Evolutionary conservation across 2,888 invertebrate species (phyloP), one percentile per base, ranked within the genome.

Genomic region (Xestia rhomboidea): DNA sequence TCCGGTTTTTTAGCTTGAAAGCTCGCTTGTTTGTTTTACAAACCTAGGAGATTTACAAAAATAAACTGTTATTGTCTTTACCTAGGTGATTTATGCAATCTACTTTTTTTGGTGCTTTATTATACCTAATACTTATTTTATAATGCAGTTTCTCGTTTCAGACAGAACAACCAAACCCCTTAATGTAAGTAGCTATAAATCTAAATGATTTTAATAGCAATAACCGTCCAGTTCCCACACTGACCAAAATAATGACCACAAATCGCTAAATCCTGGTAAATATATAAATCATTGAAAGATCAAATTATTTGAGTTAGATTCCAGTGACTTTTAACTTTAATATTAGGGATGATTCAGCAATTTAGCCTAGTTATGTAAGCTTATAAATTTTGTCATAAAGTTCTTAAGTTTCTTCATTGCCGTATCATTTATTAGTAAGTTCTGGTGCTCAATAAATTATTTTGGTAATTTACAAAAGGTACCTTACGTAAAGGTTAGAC

Each of bases 231-330:
- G 73, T 87, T 87, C 88, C 78, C 87, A 87, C 88, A 81, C 71
- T 87, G 87, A 84, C 88, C 88, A 60, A 72, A 73, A 24, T 46
- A 70, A 64, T 41, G 75, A 75, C 84, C 76, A 69, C 60, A 64
- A 70, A 76, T 73, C n/a, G 71, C 54, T 63, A 71, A 81, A 75
- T 81, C 84, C 80, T 44, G 44, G 67, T 70, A 74, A 88, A 75
- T 67, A 81, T 41, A 86, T 84, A 73, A 88, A 82, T 86, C 79
- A 75, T 13, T 62, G 10, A 24, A 13, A 62, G 44, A 75, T 68
- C 11, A 46, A 85, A 70, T 66, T 30, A 64, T 78, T 69, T 60
- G 46, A 75, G 10, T 63, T 41, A 5, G 41, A n/a, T 51, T 21
- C 60, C 24, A 68, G 41, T 69, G 77, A 69, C 67, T 41, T 81